phyloP scores from a whole-genome alignment of 2,888 invertebrate species.

The Chromoteleia sp. region DNA sequence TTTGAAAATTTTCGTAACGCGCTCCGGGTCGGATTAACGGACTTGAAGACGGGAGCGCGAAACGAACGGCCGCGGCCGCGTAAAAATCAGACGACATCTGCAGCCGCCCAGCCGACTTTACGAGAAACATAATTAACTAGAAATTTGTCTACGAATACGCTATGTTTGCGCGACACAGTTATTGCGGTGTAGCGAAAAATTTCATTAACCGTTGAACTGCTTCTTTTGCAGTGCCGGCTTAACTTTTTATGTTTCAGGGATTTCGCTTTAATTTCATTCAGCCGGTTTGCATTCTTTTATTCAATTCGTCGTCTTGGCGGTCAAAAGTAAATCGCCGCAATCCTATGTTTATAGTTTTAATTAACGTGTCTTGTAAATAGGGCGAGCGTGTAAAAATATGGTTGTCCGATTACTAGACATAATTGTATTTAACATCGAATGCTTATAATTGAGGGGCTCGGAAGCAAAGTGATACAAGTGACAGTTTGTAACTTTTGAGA shows the following conservation, averaged over 20 bases:
- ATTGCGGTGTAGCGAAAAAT: constrained; percentile 2
- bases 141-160: constrained; percentile 20
- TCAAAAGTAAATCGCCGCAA: no score
- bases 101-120: constrained; percentile 7
- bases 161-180: constrained; percentile 1
- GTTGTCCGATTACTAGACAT: no score
- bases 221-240: neutral
- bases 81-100: constrained; percentile 16
- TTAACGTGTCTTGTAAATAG: no score
- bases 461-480: no score
- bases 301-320: no score
- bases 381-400: no score
- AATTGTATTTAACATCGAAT: no score
- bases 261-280: neutral
- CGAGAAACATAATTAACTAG: constrained; percentile 27
- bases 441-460: no score
- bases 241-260: neutral
- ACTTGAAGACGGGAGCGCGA: constrained; percentile 40
- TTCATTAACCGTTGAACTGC: neutral
- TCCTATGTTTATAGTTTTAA: no score
- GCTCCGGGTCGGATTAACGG: constrained; percentile 40
- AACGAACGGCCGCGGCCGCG: constrained; percentile 42
- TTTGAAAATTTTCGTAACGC: constrained; percentile 58
- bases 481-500: no score
- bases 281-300: no score